Conservation (phyloP, 1,140 invertebrate species). For the Drosophila nigromelanica region DNA sequence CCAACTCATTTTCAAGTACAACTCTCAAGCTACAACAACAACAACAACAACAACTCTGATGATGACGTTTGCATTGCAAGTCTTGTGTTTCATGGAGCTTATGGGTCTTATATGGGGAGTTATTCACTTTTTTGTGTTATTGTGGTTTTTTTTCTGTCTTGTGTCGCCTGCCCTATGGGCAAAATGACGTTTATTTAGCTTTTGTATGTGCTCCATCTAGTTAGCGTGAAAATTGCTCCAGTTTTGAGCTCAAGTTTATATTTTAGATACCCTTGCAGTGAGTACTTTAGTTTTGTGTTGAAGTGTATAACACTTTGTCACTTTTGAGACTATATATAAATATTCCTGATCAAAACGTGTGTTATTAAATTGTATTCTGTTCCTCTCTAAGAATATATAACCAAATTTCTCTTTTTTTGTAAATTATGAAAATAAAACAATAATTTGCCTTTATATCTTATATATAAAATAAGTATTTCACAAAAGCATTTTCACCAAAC, state of each 20-base stretch:
- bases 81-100: slow-evolving; percentile 29
- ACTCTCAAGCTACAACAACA: slow-evolving; percentile 37
- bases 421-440: too few relatives aligned
- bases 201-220: slow-evolving; percentile 39
- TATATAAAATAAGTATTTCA: too few relatives aligned
- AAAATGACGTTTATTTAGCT: slow-evolving; percentile 52
- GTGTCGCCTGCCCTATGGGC: slow-evolving; percentile 28
- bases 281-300: background rate
- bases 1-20: slow-evolving; percentile 74
- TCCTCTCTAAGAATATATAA: too few relatives aligned
- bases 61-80: slow-evolving; percentile 34
- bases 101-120: slow-evolving; percentile 15
- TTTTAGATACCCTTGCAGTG: background rate
- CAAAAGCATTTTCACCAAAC: too few relatives aligned
- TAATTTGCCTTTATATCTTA: too few relatives aligned
- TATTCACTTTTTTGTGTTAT: background rate
- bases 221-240: slow-evolving; percentile 78
- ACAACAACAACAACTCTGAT: slow-evolving; percentile 3
- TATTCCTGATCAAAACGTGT: too few relatives aligned
- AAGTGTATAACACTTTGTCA: background rate
- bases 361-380: too few relatives aligned
- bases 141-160: slow-evolving; percentile 9
- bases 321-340: too few relatives aligned
- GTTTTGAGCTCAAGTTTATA: slow-evolving; percentile 40
- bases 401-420: too few relatives aligned